Evolutionary conservation across 2,113 vertebrate genomes (phyloP).

Genomic region (Tetrao urogallus): DNA sequence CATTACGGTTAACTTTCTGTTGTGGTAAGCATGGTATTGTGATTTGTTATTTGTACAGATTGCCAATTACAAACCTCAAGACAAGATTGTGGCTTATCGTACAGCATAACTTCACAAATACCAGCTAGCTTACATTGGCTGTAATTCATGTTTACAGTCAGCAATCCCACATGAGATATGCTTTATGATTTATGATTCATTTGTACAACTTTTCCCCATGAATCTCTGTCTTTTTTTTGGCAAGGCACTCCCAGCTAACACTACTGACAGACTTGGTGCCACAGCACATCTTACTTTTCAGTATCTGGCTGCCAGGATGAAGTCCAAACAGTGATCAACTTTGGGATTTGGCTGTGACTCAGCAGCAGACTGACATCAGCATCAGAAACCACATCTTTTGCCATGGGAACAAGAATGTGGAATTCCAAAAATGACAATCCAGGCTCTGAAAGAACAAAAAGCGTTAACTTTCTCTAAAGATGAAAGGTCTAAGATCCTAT

Average conservation of each 20-base stretch:
- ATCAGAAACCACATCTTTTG: background rate
- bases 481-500: background rate
- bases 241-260: background rate
- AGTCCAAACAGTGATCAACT: background rate
- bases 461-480: background rate
- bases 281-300: background rate
- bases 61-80: constrained; percentile 11
- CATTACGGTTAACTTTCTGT: background rate
- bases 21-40: background rate
- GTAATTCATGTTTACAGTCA: background rate
- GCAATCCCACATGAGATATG: background rate
- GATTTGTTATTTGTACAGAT: background rate
- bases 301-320: background rate
- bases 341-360: background rate
- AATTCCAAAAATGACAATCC: background rate
- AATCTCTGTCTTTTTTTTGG: background rate
- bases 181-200: background rate
- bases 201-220: constrained; percentile 4
- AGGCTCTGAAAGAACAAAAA: background rate
- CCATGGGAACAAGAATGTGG: background rate
- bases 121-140: background rate
- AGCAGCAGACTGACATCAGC: background rate
- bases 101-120: background rate
- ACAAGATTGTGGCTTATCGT: background rate
- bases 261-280: background rate